Base-by-base conservation (phyloP, 2,888 invertebrate genomes). In the Acanthacorydalis orientalis region DNA sequence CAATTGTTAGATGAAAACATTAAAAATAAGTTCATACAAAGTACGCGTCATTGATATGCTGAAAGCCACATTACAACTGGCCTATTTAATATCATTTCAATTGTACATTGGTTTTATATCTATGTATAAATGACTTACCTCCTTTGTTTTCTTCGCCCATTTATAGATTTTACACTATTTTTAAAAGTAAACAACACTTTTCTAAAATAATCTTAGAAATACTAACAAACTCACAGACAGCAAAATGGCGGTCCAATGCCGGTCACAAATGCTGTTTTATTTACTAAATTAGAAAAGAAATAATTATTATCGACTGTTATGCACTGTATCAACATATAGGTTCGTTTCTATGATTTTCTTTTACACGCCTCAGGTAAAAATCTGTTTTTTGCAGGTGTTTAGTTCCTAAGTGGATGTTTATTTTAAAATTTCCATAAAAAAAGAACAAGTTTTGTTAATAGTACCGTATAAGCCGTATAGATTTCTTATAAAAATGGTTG, bases 61-160 rank as follows among this genome's bases (percentile, higher is more conserved):
- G 12, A 10, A 38, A 12, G 35, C 46, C 14, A 37, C 37, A 37
- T 37, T 37, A 37, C 7, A 23, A 23, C 23, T 23, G 23, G 23
- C 23, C 23, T 23, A 37, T 37, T 37, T 37, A 1, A 12, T 12
- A 37, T 37, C 16, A 23, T 16, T 31, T 12, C 10, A 16, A 12
- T 8, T 11, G 31, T 2, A 10, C 11, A 42, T 42, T 31, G 42
- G 8, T 7, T 16, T 12, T 9, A 42, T 15, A 42, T 42, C 39
- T 37, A 35, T 11, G n/a, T 9, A 12, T n/a, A 11, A 31, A n/a
- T 31, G 12, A 43, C 47, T 43, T 47, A 47, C 47, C 47, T 33
- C 46, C 46, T 47, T 47, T 47, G 43, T 47, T 47, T 47, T 47
- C 47, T 42, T 47, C 47, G 8, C 47, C 47, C 47, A 47, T 47